phyloP scores from a whole-genome alignment of 2,113 vertebrate genomes.

The Sander vitreus region DNA sequence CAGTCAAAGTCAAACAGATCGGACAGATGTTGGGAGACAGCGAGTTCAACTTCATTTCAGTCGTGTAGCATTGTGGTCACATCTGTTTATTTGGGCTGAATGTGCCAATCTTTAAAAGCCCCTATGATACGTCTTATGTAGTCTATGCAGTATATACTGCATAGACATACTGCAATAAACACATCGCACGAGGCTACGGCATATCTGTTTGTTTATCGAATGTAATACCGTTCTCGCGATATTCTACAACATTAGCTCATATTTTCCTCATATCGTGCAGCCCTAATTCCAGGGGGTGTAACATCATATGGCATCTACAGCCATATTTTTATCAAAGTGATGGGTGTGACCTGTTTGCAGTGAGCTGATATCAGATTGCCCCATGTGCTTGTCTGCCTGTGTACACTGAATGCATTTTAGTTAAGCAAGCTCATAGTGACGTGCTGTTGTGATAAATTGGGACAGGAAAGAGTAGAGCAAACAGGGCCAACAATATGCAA shows the following conservation, averaged over 20 bases:
- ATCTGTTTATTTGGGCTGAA: slow-evolving; percentile 51
- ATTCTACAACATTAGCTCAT: too few relatives aligned
- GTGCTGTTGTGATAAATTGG: slow-evolving; percentile 55
- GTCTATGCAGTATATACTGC: too few relatives aligned
- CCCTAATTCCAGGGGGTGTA: not conserved
- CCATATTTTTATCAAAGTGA: slow-evolving; percentile 35
- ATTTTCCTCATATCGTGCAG: too few relatives aligned
- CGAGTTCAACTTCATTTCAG: slow-evolving; percentile 62
- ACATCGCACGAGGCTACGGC: too few relatives aligned
- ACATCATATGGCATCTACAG: slow-evolving; percentile 26
- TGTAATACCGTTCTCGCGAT: too few relatives aligned
- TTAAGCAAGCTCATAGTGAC: slow-evolving; percentile 56
- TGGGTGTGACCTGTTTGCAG: slow-evolving; percentile 30
- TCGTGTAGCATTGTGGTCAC: slow-evolving; percentile 14
- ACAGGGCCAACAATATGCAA: slow-evolving; percentile 66
- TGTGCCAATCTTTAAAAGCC: not conserved
- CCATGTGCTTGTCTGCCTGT: slow-evolving; percentile 34
- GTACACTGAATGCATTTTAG: slow-evolving; percentile 56
- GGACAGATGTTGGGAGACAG: slow-evolving; percentile 66
- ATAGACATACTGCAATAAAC: too few relatives aligned
- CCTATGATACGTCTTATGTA: not conserved
- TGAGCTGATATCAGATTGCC: slow-evolving; percentile 56
- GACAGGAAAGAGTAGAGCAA: slow-evolving; percentile 72
- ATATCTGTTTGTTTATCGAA: too few relatives aligned
- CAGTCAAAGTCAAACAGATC: slow-evolving; percentile 53